Evolutionary conservation across 2,113 vertebrate species (phyloP), one percentile per base, ranked within the genome.

Genomic region (Nothocercus julius): DNA sequence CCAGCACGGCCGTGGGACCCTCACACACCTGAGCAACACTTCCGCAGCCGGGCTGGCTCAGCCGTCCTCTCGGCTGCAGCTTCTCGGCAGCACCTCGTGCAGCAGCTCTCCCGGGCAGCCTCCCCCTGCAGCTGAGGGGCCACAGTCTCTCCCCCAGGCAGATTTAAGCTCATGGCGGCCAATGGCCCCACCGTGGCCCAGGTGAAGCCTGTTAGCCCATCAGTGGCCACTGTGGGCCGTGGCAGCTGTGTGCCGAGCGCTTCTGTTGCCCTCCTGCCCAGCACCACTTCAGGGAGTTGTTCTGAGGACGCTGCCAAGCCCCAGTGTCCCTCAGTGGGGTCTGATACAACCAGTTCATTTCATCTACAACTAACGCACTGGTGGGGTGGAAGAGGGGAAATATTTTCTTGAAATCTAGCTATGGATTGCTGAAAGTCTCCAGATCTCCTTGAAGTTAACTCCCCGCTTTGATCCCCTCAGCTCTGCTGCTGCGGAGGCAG

Each of bases 41-140:
- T 18, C 32, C 15, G 0, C 8, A 9, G 27, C 51, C 14, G 7
- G 25, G 22, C 13, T 3, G 9, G 8, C 3, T 72, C 3, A 27
- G 7, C 27, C 38, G 34, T 69, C 5, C 28, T 32, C 54, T 58
- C 18, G 9, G 54, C 30, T 30, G 8, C 28, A 18, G 14, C 10
- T 18, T 32, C 54, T 30, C 17, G 18, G 28, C 28, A 30, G 28
- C 16, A 32, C 17, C 17, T 58, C 32, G 16, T 47, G 21, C 32
- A 32, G 0, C 20, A 63, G 4, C 40, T 58, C n/a, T 13, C 7
- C 22, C 40, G 63, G 9, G 36, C 40, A 13, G 1, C 1, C 8
- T 4, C 16, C 51, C 2, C n/a, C 16, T 10, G 28, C 54, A 58
- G 6, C 1, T 7, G 0, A 2, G 4, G 3, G 36, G 8, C 7